These are phyloP conservation scores for Drosophila burlai DNA, from an alignment of 1,140 invertebrate genomes.

Conservation along the genomic window DNA sequence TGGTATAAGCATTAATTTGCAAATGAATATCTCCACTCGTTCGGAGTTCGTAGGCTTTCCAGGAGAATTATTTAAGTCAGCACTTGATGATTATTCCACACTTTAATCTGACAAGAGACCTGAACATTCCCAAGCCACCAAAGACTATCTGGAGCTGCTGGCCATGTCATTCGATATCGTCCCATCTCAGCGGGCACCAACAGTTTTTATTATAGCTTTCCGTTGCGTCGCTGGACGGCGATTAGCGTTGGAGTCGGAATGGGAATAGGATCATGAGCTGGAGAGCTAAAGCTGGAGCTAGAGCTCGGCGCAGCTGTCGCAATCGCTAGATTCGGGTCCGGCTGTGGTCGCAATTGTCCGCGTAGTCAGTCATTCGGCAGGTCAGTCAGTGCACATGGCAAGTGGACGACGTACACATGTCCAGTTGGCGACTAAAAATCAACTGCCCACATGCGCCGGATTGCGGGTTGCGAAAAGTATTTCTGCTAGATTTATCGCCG, in stretches of 20 bases:
- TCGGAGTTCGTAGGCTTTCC: background rate
- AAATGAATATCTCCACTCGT: conserved; percentile 1
- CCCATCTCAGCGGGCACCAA: conserved; percentile 37
- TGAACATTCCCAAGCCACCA: conserved; percentile 26
- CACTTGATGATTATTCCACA: background rate
- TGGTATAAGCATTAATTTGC: no score
- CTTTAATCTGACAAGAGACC: conserved; percentile 7
- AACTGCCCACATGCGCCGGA: conserved; percentile 65
- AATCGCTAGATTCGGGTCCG: conserved; percentile 6
- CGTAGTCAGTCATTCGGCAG: conserved; percentile 53
- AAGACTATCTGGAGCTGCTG: conserved; percentile 15
- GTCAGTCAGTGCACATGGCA: conserved; percentile 68
- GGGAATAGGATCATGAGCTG: conserved; percentile 21
- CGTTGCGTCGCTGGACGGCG: conserved; percentile 40
- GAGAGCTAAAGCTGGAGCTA: conserved; percentile 16
- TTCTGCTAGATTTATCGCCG: conserved; percentile 72
- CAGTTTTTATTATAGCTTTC: conserved; percentile 52
- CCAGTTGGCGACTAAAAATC: conserved; percentile 46
- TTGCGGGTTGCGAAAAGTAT: conserved; percentile 70
- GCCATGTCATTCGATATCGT: conserved; percentile 67
- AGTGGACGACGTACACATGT: conserved; percentile 70
- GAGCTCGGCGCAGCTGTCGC: conserved; percentile 4
- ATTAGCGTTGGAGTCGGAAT: conserved; percentile 62
- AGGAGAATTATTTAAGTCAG: conserved; percentile 24
- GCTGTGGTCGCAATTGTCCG: conserved; percentile 15